Evolutionary conservation across 2,797 vertebrate species (phyloP).

Genomic region (Gobionotothen gibberifrons): DNA sequence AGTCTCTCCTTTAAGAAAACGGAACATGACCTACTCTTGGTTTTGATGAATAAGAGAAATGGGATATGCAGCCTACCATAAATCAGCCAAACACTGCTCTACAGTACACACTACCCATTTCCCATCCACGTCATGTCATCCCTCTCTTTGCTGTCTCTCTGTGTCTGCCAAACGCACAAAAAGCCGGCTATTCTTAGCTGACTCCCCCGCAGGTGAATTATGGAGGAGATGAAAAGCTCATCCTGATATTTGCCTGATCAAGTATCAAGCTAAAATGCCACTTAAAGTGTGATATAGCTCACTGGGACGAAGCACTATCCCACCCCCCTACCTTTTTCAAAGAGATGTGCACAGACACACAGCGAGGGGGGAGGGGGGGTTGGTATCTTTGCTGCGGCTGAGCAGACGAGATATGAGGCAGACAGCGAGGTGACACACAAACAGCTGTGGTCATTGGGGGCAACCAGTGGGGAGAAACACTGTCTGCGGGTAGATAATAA

Average conservation of each 20-base stretch:
- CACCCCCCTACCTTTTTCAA: background rate
- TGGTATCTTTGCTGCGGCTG: slow-evolving; percentile 44
- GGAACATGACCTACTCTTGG: slow-evolving; percentile 60
- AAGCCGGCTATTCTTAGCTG: slow-evolving; percentile 70
- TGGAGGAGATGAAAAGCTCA: slow-evolving; percentile 80
- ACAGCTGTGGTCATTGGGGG: slow-evolving; percentile 63
- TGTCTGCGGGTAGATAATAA: slow-evolving; percentile 67
- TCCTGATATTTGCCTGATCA: slow-evolving; percentile 79
- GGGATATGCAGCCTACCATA: slow-evolving; percentile 20
- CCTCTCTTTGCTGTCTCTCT: slow-evolving; percentile 21
- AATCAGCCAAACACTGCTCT: slow-evolving; percentile 19
- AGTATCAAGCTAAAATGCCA: slow-evolving; percentile 78
- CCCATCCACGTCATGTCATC: slow-evolving; percentile 53
- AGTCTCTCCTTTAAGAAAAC: slow-evolving; percentile 7
- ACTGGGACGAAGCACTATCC: slow-evolving; percentile 38
- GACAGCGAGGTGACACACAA: slow-evolving; percentile 58
- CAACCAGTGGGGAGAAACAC: slow-evolving; percentile 51
- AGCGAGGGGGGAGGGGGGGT: slow-evolving; percentile 17
- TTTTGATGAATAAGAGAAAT: slow-evolving; percentile 52
- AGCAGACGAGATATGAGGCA: slow-evolving; percentile 66
- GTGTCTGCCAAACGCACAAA: slow-evolving; percentile 42
- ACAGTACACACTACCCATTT: slow-evolving; percentile 18
- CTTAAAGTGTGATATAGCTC: slow-evolving; percentile 76
- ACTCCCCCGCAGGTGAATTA: slow-evolving; percentile 77
- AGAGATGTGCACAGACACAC: slow-evolving; percentile 1